Percentiles rank a stretch among this genome's conserved stretches.
Conservation (phyloP, 2,888 invertebrate genomes). For the Lacanobia oleracea region DNA sequence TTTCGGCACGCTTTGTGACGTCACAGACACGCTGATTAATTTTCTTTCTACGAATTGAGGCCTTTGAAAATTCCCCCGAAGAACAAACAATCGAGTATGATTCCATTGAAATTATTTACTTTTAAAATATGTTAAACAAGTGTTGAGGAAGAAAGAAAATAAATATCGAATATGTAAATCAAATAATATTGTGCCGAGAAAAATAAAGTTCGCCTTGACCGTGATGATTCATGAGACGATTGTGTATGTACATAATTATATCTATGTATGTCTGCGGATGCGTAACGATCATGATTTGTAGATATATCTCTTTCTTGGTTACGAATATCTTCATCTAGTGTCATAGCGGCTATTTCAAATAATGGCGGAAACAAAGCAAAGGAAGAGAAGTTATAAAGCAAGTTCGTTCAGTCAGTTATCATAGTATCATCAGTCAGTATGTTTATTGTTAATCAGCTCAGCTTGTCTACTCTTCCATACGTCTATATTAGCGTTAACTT, state of each 20-base stretch:
- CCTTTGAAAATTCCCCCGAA: slow-evolving; percentile 33
- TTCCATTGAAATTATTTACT: slow-evolving; percentile 49
- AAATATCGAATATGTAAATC: slow-evolving; percentile 56
- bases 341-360: background rate
- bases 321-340: background rate
- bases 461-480: background rate
- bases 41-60: slow-evolving; percentile 48
- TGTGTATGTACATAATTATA: slow-evolving; percentile 17
- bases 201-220: slow-evolving; percentile 54
- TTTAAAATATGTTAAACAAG: slow-evolving; percentile 44
- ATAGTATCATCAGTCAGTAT: background rate
- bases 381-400: background rate
- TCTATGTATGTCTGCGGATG: background rate
- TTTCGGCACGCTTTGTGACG: slow-evolving; percentile 74
- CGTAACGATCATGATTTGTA: slow-evolving; percentile 14
- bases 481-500: background rate
- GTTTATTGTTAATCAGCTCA: background rate
- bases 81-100: slow-evolving; percentile 26
- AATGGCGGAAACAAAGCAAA: no score
- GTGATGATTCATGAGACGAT: slow-evolving; percentile 50
- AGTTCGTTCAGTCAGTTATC: background rate
- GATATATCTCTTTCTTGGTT: background rate
- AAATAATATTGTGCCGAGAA: slow-evolving; percentile 47
- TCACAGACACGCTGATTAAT: slow-evolving; percentile 66
- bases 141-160: slow-evolving; percentile 45